A percentile compares a stretch with the other conserved stretches of the same genome.
phyloP scores from a whole-genome alignment of 2,113 vertebrate species.

The Notothenia rossii region DNA sequence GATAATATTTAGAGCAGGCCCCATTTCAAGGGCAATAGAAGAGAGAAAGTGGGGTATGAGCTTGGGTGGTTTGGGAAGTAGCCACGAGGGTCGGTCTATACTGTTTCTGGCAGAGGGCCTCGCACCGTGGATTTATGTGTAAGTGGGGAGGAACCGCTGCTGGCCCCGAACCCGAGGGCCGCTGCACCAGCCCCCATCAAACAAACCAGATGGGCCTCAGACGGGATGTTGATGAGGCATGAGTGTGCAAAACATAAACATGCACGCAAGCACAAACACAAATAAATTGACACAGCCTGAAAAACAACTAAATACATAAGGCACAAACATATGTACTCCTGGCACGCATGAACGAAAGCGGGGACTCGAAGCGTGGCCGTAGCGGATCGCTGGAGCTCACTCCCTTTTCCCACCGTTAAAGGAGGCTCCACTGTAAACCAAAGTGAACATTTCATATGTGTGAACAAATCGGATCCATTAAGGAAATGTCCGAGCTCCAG shows the following conservation, averaged over 20 bases:
- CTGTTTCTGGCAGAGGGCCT: constrained; percentile 63
- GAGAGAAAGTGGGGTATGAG: constrained; percentile 83
- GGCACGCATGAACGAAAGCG: background rate
- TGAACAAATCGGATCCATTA: constrained; percentile 56
- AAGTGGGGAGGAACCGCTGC: constrained; percentile 73
- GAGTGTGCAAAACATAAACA: constrained; percentile 70
- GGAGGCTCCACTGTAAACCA: background rate
- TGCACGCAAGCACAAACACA: constrained; percentile 53
- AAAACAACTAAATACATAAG: constrained; percentile 57
- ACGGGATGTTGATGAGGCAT: constrained; percentile 85
- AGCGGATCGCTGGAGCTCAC: background rate
- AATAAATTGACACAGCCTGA: constrained; percentile 47
- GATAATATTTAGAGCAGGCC: constrained; percentile 83
- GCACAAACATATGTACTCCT: constrained; percentile 28
- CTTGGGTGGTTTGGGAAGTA: constrained; percentile 81
- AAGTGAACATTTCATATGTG: constrained; percentile 39
- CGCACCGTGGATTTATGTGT: constrained; percentile 66
- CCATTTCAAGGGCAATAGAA: constrained; percentile 86
- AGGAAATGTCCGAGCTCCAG: constrained; percentile 29
- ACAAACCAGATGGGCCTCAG: constrained; percentile 90
- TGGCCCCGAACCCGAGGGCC: constrained; percentile 79
- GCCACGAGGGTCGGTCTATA: constrained; percentile 61
- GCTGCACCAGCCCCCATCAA: constrained; percentile 86
- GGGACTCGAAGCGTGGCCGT: background rate
- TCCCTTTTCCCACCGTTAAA: constrained; percentile 17